Conservation (phyloP, 2,797 vertebrate genomes). For the Tauraco hartlaubi region DNA sequence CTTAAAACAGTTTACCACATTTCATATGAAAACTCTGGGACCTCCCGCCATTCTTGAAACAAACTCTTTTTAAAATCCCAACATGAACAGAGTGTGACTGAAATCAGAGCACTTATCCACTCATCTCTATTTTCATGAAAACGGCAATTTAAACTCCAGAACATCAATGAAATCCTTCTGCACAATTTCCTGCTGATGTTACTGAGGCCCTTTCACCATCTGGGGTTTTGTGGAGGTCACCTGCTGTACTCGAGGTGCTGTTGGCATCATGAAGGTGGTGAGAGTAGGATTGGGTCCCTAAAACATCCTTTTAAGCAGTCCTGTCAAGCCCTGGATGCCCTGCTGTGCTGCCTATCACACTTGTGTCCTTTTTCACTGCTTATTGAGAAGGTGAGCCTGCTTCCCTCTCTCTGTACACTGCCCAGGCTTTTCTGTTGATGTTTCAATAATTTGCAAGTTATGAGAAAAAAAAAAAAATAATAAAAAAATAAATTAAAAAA, state of each 20-base stretch:
- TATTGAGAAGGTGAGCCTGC: not conserved
- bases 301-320: not conserved
- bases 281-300: not conserved
- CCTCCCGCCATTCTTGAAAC: not conserved
- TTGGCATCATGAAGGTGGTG: not conserved
- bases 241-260: not conserved
- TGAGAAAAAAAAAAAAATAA: not conserved
- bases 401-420: not conserved
- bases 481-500: too few species aligned
- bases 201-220: not conserved
- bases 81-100: not conserved
- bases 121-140: not conserved
- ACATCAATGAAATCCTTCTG: not conserved
- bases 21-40: not conserved
- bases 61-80: not conserved
- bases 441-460: not conserved
- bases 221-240: not conserved
- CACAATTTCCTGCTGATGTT: not conserved
- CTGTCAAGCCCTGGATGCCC: not conserved
- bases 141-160: not conserved
- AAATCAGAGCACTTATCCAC: not conserved
- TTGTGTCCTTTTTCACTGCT: not conserved
- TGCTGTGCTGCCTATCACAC: not conserved
- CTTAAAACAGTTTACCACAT: not conserved
- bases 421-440: not conserved